Evolutionary conservation across 2,113 vertebrate genomes (phyloP).

Genomic region (Microcebus ravelobensis): DNA sequence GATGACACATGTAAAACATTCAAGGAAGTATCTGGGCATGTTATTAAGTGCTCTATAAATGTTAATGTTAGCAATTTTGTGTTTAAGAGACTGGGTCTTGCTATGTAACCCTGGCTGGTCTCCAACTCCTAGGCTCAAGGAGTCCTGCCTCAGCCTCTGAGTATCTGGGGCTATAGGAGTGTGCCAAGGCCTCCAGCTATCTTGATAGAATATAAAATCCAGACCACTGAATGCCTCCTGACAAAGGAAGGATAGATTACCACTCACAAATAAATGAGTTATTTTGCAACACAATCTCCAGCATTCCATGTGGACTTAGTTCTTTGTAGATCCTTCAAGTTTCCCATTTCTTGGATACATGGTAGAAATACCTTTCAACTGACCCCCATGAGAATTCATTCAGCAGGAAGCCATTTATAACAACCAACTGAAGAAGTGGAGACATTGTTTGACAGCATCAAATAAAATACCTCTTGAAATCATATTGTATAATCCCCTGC

Average conservation of each 20-base stretch:
- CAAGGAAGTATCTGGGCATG: not conserved
- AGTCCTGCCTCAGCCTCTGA: too few species aligned
- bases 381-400: not conserved
- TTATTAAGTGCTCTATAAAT: not conserved
- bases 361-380: not conserved
- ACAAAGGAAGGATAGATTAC: not conserved
- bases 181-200: too few species aligned
- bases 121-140: too few species aligned
- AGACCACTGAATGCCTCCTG: not conserved
- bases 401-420: not conserved
- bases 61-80: too few species aligned
- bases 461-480: not conserved
- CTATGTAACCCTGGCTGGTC: too few species aligned
- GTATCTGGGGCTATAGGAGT: too few species aligned
- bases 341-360: not conserved
- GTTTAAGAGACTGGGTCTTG: too few species aligned
- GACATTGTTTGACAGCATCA: not conserved
- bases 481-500: not conserved
- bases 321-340: not conserved
- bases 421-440: too few species aligned
- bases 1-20: not conserved
- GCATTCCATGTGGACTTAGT: not conserved
- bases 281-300: not conserved
- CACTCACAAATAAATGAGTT: not conserved
- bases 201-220: not conserved